Evolutionary conservation across 2,888 invertebrate genomes (phyloP).

Genomic region (Synanthedon formicaeformis): DNA sequence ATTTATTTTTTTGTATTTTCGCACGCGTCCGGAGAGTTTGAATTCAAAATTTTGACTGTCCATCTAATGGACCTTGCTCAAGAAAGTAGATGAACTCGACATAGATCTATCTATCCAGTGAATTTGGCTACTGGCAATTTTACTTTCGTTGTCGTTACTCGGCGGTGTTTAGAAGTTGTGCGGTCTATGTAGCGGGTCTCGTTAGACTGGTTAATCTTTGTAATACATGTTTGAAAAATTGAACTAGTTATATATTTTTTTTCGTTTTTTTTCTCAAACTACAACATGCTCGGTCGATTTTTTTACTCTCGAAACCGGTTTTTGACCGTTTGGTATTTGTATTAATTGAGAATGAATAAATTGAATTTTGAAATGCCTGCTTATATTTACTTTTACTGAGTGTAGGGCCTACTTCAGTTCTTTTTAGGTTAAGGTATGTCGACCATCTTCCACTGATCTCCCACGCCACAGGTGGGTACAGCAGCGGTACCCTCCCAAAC

Average conservation of each 20-base stretch:
- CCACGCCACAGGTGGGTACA: no score
- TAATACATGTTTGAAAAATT: background rate
- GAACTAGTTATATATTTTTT: background rate
- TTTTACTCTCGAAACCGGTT: background rate
- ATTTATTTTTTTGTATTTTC: background rate
- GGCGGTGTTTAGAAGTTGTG: background rate
- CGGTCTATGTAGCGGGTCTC: no score
- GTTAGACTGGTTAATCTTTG: no score
- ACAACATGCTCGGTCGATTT: background rate
- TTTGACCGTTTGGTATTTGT: no score
- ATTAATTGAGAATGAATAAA: no score
- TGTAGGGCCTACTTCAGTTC: no score
- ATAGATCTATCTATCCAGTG: background rate
- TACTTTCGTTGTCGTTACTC: background rate
- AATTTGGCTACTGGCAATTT: background rate
- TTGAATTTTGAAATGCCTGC: no score
- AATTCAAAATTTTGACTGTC: constrained; percentile 20
- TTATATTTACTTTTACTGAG: no score
- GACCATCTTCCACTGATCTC: no score
- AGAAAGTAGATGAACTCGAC: background rate
- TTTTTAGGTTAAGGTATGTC: no score
- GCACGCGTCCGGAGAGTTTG: constrained; percentile 17
- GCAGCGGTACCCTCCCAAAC: no score
- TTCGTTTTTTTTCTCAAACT: background rate
- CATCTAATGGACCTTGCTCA: background rate